A percentile compares a stretch with the other conserved stretches of the same genome.
Conservation (phyloP, 2,888 invertebrate genomes). For the Erebia ligea region DNA sequence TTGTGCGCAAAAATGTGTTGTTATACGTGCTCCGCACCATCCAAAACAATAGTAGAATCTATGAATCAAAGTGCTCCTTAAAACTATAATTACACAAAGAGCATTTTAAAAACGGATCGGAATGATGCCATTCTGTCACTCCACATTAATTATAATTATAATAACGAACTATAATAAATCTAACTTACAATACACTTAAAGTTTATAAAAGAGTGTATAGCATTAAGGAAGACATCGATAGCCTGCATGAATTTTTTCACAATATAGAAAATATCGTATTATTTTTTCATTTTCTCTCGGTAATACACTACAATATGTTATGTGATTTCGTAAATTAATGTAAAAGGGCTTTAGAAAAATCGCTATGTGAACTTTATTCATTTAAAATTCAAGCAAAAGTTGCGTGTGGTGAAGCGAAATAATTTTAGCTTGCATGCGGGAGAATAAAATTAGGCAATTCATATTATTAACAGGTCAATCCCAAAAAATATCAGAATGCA, state of each 20-base stretch:
- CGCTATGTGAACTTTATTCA: neutral
- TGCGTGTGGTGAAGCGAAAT: neutral
- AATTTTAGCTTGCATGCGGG: neutral
- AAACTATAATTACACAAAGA: slow-evolving; percentile 16
- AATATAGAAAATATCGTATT: slow-evolving; percentile 51
- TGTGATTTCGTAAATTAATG: slow-evolving; percentile 15
- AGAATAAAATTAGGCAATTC: neutral
- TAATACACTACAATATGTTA: slow-evolving; percentile 27
- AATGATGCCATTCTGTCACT: slow-evolving; percentile 21
- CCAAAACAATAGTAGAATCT: too few relatives aligned
- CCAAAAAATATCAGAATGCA: neutral
- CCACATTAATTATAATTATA: slow-evolving; percentile 16
- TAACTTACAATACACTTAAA: slow-evolving; percentile 72
- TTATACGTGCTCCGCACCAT: neutral
- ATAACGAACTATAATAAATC: slow-evolving; percentile 45
- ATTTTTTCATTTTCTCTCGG: slow-evolving; percentile 23
- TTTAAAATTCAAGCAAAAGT: slow-evolving; percentile 1
- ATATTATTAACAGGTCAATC: neutral
- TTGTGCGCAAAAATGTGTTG: neutral
- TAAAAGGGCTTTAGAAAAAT: slow-evolving; percentile 9
- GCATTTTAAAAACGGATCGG: slow-evolving; percentile 16
- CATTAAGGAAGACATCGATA: slow-evolving; percentile 83
- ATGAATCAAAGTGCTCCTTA: neutral
- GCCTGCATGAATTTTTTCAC: slow-evolving; percentile 79
- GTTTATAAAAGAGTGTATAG: slow-evolving; percentile 79